phyloP scores from a whole-genome alignment of 2,113 vertebrate genomes.

The Anhinga anhinga region DNA sequence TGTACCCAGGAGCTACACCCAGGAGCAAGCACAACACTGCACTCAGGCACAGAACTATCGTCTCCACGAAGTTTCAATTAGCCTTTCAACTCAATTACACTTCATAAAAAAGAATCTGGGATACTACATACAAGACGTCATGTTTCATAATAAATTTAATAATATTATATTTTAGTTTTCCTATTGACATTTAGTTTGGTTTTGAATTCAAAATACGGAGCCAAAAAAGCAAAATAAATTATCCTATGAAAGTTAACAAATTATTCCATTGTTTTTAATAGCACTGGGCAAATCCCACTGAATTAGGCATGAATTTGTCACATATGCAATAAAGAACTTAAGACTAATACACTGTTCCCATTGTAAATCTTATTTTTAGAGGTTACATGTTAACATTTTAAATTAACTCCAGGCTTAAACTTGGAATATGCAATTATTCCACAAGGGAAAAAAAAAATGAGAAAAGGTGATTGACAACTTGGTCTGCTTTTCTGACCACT shows the following conservation, averaged over 20 bases:
- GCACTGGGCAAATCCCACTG: constrained; percentile 35
- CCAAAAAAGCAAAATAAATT: constrained; percentile 40
- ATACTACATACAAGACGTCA: not conserved
- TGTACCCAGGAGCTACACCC: not conserved
- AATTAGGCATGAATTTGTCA: constrained; percentile 55
- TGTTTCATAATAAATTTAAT: constrained; percentile 36
- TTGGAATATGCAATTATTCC: constrained; percentile 11
- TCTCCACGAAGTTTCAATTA: constrained; percentile 52
- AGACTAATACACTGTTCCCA: constrained; percentile 38
- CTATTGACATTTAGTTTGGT: constrained; percentile 58
- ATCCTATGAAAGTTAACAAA: constrained; percentile 62
- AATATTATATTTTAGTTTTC: constrained; percentile 49
- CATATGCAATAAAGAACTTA: constrained; percentile 19
- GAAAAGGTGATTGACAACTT: not conserved
- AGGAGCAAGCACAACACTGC: not conserved
- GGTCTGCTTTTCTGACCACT: not conserved
- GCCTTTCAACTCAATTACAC: constrained; percentile 17
- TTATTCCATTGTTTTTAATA: constrained; percentile 57
- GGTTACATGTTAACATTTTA: constrained; percentile 44
- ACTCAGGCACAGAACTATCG: not conserved
- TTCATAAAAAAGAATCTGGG: not conserved
- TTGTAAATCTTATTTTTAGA: constrained; percentile 41
- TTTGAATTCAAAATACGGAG: constrained; percentile 53
- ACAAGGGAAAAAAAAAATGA: not conserved
- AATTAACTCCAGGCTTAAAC: constrained; percentile 55